A percentile compares a stretch with the other conserved stretches of the same genome.
phyloP scores from a whole-genome alignment of 2,797 vertebrate genomes.

The Simalia tracyae region DNA sequence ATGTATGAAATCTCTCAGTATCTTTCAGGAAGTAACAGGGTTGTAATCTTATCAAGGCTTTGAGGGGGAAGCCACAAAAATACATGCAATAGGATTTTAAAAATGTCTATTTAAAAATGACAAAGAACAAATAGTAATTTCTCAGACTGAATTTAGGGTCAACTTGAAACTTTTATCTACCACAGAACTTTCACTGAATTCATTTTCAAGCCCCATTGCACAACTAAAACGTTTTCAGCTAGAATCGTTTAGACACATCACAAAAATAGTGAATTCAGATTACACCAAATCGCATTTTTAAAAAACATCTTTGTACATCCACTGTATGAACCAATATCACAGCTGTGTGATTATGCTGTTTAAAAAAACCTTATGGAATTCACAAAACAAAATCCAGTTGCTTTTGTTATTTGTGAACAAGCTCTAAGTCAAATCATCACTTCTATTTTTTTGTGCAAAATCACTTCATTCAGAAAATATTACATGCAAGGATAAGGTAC shows the following conservation, averaged over 20 bases:
- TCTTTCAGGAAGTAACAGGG: slow-evolving; percentile 69
- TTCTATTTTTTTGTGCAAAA: neutral
- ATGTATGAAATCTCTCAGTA: slow-evolving; percentile 12
- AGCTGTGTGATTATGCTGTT: neutral
- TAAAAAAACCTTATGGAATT: neutral
- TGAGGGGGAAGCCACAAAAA: slow-evolving; percentile 56
- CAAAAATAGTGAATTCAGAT: neutral
- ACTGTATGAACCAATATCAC: neutral
- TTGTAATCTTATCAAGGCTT: slow-evolving; percentile 64
- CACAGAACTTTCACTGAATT: slow-evolving; percentile 3
- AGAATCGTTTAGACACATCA: neutral
- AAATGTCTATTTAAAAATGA: slow-evolving; percentile 34
- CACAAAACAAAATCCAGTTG: neutral
- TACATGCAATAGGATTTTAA: slow-evolving; percentile 40
- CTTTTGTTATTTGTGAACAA: neutral
- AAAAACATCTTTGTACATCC: neutral
- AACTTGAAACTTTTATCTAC: neutral
- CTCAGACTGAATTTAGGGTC: slow-evolving; percentile 18
- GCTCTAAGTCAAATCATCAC: neutral
- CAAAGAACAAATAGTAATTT: slow-evolving; percentile 3
- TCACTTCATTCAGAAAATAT: neutral
- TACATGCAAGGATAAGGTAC: no score
- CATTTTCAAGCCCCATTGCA: neutral
- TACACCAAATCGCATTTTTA: neutral
- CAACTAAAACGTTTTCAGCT: neutral